phyloP scores from a whole-genome alignment of 2,888 invertebrate species.

The Yponomeuta malinellus region DNA sequence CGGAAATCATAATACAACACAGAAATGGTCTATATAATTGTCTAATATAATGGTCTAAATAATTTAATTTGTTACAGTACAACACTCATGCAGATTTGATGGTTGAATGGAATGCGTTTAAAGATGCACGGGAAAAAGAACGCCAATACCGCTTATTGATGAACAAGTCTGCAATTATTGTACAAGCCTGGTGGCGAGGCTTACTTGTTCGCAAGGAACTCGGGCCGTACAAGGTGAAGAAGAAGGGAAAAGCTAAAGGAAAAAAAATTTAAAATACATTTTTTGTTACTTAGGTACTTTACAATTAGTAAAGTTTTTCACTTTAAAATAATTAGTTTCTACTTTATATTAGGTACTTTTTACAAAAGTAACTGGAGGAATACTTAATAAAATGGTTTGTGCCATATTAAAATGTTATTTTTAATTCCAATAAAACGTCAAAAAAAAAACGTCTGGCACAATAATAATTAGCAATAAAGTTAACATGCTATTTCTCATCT shows the following conservation, averaged over 20 bases:
- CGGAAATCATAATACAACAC: too few species aligned
- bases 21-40: too few species aligned
- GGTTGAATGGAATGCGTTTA: constrained; percentile 48
- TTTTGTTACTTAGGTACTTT: neutral
- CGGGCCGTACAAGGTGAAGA: constrained; percentile 43
- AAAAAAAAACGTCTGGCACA: too few species aligned
- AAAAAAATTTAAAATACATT: constrained; percentile 21
- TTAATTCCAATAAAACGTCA: too few species aligned
- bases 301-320: neutral
- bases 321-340: neutral
- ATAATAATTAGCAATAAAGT: too few species aligned
- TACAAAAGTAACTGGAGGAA: too few species aligned
- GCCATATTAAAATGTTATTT: too few species aligned
- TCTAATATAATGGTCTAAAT: too few species aligned
- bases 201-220: constrained; percentile 53
- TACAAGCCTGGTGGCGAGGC: constrained; percentile 68
- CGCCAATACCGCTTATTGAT: constrained; percentile 46
- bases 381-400: too few species aligned
- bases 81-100: constrained; percentile 38
- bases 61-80: constrained; percentile 30
- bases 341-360: too few species aligned
- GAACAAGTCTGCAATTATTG: constrained; percentile 44
- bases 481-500: too few species aligned
- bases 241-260: constrained; percentile 10
- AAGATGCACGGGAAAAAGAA: constrained; percentile 46